Evolutionary conservation across 2,113 vertebrate species (phyloP).

Genomic region (Scolopax mira): DNA sequence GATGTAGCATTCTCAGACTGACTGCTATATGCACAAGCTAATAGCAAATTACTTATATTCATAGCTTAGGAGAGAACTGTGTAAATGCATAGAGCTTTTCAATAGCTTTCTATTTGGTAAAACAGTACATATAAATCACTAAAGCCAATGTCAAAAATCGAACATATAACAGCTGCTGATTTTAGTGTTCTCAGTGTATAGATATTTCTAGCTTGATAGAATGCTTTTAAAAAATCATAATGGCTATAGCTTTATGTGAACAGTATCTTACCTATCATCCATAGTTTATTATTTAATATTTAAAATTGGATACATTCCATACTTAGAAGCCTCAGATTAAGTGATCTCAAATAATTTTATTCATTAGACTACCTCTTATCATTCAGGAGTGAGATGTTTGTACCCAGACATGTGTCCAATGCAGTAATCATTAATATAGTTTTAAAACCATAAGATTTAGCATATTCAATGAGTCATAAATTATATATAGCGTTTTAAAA

Average conservation of each 20-base stretch:
- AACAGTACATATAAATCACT: neutral
- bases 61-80: neutral
- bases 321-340: neutral
- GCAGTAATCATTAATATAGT: neutral
- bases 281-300: neutral
- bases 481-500: neutral
- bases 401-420: neutral
- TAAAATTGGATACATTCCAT: neutral
- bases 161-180: neutral
- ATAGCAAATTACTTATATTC: neutral
- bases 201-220: neutral
- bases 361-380: neutral
- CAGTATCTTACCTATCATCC: neutral
- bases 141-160: neutral
- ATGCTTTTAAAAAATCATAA: neutral
- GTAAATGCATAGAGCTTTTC: neutral
- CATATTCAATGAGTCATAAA: neutral
- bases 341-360: neutral
- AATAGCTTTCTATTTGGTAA: neutral
- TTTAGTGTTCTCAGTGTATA: neutral
- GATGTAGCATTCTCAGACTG: neutral
- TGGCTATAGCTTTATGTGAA: neutral
- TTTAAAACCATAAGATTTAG: neutral
- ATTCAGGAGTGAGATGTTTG: neutral
- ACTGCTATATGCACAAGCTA: neutral